A percentile compares a stretch with the other conserved stretches of the same genome.
Conservation (phyloP, 2,888 invertebrate genomes). For the Drosophila eohydei region DNA sequence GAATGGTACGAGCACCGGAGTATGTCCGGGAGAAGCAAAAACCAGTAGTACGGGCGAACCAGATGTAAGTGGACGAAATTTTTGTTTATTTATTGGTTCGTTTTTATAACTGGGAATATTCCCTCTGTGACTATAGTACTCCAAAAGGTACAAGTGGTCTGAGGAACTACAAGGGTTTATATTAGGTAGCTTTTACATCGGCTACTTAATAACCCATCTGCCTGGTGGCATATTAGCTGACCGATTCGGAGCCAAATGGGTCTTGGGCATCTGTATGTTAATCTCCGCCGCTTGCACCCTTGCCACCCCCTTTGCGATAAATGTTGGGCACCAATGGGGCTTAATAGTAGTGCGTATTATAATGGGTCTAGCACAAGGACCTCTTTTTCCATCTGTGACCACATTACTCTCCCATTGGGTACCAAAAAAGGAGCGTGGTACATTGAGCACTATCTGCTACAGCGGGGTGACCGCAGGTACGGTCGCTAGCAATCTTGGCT, state of each 20-base stretch:
- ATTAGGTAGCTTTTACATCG: conserved; percentile 92
- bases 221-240: conserved; percentile 92
- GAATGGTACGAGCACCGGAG: accelerated
- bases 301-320: conserved; percentile 25
- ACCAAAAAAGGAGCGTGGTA: conserved; percentile 89
- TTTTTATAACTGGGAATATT: not conserved
- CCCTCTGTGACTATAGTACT: not conserved
- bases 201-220: conserved; percentile 91
- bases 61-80: not conserved
- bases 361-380: conserved; percentile 93
- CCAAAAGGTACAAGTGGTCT: conserved; percentile 87
- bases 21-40: conserved; percentile 18
- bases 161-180: conserved; percentile 89
- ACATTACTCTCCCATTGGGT: conserved; percentile 92
- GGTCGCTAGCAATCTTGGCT: conserved; percentile 87
- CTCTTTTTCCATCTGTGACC: conserved; percentile 92
- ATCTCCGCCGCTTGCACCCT: conserved; percentile 86
- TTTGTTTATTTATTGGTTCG: not conserved
- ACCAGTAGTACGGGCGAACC: accelerated
- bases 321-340: conserved; percentile 82
- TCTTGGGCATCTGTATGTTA: conserved; percentile 90
- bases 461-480: conserved; percentile 89
- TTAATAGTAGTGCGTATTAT: conserved; percentile 89
- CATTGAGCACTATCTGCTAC: conserved; percentile 90
- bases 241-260: conserved; percentile 92